These are phyloP conservation scores for Dissostichus mawsoni DNA, from an alignment of 2,113 vertebrate genomes.

Conservation along the genomic window DNA sequence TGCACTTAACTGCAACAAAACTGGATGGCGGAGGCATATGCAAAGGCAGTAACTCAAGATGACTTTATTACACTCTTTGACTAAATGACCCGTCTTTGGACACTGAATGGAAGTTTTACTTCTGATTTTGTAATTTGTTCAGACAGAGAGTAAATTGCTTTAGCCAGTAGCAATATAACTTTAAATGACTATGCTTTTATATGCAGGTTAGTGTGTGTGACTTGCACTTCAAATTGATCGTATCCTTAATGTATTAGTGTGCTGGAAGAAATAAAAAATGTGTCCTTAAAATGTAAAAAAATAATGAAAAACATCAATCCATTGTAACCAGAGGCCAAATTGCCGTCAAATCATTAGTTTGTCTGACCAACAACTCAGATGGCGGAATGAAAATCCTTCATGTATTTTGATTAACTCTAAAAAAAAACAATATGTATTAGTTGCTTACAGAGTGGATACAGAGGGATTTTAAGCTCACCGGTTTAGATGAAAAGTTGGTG, in stretches of 20 bases:
- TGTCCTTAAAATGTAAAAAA: not conserved
- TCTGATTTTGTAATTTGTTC: not conserved
- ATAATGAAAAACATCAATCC: not conserved
- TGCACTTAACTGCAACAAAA: too few species aligned
- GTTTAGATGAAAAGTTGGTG: not conserved
- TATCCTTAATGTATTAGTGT: not conserved
- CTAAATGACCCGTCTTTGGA: not conserved
- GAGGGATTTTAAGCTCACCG: conserved; percentile 14
- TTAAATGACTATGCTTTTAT: not conserved
- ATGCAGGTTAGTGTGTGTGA: not conserved
- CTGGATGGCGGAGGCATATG: too few species aligned
- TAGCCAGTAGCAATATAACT: not conserved
- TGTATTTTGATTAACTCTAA: conserved; percentile 10
- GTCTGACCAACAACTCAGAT: not conserved
- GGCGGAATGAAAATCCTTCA: not conserved
- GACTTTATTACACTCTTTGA: not conserved
- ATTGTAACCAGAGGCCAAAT: not conserved
- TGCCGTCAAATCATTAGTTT: not conserved
- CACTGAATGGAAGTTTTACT: not conserved
- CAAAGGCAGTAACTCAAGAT: not conserved
- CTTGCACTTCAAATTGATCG: not conserved
- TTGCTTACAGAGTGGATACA: not conserved
- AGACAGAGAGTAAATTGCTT: conserved; percentile 1
- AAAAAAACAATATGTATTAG: conserved; percentile 5
- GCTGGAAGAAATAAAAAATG: not conserved